phyloP scores from a whole-genome alignment of 2,797 vertebrate genomes.

The Siniperca undulata region DNA sequence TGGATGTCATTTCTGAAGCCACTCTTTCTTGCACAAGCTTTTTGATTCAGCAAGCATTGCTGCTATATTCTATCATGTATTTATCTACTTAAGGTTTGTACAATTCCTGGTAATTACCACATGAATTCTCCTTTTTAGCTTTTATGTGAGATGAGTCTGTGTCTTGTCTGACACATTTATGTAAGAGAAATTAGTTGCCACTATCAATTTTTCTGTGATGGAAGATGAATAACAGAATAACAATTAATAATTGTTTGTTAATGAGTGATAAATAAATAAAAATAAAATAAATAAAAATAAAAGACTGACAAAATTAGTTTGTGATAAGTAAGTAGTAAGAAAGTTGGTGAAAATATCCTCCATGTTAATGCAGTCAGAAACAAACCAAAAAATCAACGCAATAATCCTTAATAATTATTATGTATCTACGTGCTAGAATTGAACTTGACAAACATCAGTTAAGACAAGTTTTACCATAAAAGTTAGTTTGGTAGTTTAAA shows the following conservation, averaged over 20 bases:
- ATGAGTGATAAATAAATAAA: neutral
- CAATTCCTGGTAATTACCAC: neutral
- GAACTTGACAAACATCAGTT: neutral
- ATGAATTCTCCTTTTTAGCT: neutral
- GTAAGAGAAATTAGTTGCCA: neutral
- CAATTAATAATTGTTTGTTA: neutral
- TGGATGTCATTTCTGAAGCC: neutral
- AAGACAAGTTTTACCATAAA: neutral
- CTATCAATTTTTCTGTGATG: neutral
- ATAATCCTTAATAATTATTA: neutral
- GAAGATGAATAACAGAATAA: neutral
- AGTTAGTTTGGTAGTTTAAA: neutral
- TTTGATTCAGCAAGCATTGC: neutral
- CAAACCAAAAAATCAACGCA: neutral
- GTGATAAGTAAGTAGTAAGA: neutral
- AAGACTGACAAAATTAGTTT: neutral
- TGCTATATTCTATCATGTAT: neutral
- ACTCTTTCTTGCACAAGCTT: neutral
- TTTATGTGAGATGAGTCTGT: neutral
- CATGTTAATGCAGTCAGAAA: neutral
- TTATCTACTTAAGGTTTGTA: neutral
- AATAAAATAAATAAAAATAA: neutral
- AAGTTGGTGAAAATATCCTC: neutral
- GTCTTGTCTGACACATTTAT: neutral
- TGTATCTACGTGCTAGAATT: neutral